Conservation (phyloP, 2,888 invertebrate genomes). For the Acronicta alni region DNA sequence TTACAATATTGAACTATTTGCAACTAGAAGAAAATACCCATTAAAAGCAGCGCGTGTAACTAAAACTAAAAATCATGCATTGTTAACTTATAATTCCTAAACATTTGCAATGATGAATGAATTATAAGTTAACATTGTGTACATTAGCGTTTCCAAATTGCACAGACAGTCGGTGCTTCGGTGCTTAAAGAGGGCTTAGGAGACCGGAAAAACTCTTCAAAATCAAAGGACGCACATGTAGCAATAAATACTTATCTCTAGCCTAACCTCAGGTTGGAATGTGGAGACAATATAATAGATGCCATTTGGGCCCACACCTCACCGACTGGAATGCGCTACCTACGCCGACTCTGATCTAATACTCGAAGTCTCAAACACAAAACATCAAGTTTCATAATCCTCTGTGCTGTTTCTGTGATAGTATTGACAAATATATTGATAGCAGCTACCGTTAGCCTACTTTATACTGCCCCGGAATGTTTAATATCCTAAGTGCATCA, state of each 20-base stretch:
- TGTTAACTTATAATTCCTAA: too few species aligned
- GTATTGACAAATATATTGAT: conserved; percentile 49
- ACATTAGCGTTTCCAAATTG: not conserved
- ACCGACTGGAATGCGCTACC: conserved; percentile 76
- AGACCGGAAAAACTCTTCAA: conserved; percentile 1
- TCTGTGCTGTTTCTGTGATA: conserved; percentile 48
- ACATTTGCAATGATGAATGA: too few species aligned
- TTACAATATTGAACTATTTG: too few species aligned
- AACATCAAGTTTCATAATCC: conserved; percentile 47
- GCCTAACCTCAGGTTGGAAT: conserved; percentile 63
- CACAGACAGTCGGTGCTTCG: not conserved
- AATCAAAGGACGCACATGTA: conserved; percentile 34
- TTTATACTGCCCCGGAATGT: conserved; percentile 24
- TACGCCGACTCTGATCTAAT: conserved; percentile 65
- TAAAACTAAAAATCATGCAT: too few species aligned
- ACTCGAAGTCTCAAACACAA: conserved; percentile 44
- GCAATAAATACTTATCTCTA: conserved; percentile 52
- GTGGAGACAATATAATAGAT: conserved; percentile 71
- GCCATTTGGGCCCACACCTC: conserved; percentile 73
- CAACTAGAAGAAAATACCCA: too few species aligned
- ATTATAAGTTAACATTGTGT: too few species aligned
- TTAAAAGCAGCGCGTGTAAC: too few species aligned
- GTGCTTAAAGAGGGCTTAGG: not conserved
- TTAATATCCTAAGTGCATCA: conserved; percentile 45
- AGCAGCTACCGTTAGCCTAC: conserved; percentile 16